Conservation (phyloP, 1,140 invertebrate genomes). For the Diabrotica virgifera region DNA sequence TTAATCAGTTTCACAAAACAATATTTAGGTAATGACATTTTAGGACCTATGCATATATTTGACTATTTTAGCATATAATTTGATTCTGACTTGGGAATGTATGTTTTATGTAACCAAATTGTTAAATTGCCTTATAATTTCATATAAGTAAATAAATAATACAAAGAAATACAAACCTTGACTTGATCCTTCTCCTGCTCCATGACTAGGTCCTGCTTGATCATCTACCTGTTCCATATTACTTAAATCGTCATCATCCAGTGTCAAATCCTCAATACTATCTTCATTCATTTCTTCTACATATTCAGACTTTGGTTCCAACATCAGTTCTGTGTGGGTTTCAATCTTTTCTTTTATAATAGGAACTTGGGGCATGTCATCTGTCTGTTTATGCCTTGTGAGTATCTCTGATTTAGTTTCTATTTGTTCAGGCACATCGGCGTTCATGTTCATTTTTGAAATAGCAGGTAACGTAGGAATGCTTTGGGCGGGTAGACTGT, state of each 20-base stretch:
- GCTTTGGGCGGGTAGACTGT: slow-evolving; percentile 51
- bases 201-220: slow-evolving; percentile 58
- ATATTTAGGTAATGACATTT: too few species aligned
- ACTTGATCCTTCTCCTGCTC: slow-evolving; percentile 56
- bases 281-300: slow-evolving; percentile 69
- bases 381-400: slow-evolving; percentile 39
- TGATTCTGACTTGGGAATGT: too few species aligned
- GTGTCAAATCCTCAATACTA: slow-evolving; percentile 76
- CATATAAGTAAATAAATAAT: slow-evolving; percentile 1
- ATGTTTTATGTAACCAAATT: too few species aligned
- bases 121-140: too few species aligned
- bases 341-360: slow-evolving; percentile 50
- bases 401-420: slow-evolving; percentile 47
- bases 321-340: slow-evolving; percentile 55
- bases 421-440: slow-evolving; percentile 48
- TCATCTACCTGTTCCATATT: slow-evolving; percentile 62
- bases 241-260: slow-evolving; percentile 72
- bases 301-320: slow-evolving; percentile 75
- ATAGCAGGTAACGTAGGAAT: slow-evolving; percentile 48
- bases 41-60: too few species aligned
- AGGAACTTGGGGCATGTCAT: slow-evolving; percentile 46
- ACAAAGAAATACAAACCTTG: slow-evolving; percentile 47
- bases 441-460: slow-evolving; percentile 38
- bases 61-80: too few species aligned
- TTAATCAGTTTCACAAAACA: too few species aligned